phyloP scores from a whole-genome alignment of 2,797 vertebrate genomes.

The Petrocephalus schoutedeni region DNA sequence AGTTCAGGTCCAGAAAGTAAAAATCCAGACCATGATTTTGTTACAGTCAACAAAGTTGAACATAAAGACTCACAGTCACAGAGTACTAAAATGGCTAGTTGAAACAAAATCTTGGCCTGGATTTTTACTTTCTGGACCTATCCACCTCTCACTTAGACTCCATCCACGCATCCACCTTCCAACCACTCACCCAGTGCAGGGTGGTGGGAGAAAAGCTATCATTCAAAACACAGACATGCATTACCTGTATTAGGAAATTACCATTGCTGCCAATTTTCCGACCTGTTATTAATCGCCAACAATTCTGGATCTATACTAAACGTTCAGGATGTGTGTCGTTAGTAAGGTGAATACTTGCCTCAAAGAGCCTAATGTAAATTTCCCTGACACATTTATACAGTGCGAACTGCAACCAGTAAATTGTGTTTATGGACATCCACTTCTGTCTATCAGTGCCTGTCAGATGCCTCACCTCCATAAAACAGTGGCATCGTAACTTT shows the following conservation, averaged over 20 bases:
- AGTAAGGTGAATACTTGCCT: neutral
- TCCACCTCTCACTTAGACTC: neutral
- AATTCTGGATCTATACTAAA: neutral
- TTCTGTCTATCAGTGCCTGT: conserved; percentile 60
- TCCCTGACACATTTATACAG: neutral
- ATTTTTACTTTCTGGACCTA: no score
- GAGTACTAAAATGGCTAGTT: no score
- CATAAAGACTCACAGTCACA: no score
- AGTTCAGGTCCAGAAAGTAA: no score
- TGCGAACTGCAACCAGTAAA: neutral
- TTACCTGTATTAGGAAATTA: neutral
- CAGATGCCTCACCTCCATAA: conserved; percentile 62
- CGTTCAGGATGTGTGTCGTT: neutral
- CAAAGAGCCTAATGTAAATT: neutral
- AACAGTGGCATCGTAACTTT: conserved; percentile 56
- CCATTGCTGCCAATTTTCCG: neutral
- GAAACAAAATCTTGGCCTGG: no score
- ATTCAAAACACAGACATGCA: neutral
- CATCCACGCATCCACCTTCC: neutral
- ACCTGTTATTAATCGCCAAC: neutral
- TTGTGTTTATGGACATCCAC: conserved; percentile 44
- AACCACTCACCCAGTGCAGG: neutral
- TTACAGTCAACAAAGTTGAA: no score
- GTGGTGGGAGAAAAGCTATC: neutral
- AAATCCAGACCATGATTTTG: no score